Base-by-base conservation (phyloP, 2,888 invertebrate genomes). In the Frankliniella intonsa region DNA sequence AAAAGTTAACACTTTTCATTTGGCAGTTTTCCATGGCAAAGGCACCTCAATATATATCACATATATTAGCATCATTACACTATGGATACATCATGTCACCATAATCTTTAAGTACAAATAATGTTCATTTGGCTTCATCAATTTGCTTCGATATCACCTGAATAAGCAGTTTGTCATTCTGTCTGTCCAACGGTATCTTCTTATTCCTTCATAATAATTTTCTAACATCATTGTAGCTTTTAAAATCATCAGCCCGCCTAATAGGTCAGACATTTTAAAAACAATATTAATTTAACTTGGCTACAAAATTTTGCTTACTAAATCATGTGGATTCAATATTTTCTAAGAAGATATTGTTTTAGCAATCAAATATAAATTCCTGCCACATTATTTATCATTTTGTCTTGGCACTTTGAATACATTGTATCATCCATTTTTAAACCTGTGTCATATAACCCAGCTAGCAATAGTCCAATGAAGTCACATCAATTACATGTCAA, bases 91-190 rank as follows among this genome's bases (percentile, higher is more conserved):
- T 22, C 12, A 9, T 25, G 22, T 76, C 62, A 62, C 14, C 2
- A 38, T 5, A 55, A 25, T 25, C 12, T 22, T 76, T 76, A 76
- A 76, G 69, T 76, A 76, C 69, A 76, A 5, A 76, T 22, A 22
- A 76, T 76, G 69, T 76, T 76, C 69, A 76, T 76, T 76, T n/a
- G 69, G 69, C 69, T 76, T 76, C 69, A 76, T 22, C 1, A 55
- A 19, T 55, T 5, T 55, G 19, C 17, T 19, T 19, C 5, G 17
- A 55, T 55, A 7, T 55, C 14, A 55, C 5, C 5, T 55, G 55
- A 55, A 5, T 55, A 14, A 55, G 55, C 55, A 55, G 5, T 55
- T 55, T 55, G 17, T 7, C 19, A 14, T 11, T 55, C 55, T 17
- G 2, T 38, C 38, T 38, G 38, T 38, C 38, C 0, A 14, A 55